A percentile compares a stretch with the other conserved stretches of the same genome.
Conservation (phyloP, 2,797 vertebrate species). For the Syngnathus rostellatus region DNA sequence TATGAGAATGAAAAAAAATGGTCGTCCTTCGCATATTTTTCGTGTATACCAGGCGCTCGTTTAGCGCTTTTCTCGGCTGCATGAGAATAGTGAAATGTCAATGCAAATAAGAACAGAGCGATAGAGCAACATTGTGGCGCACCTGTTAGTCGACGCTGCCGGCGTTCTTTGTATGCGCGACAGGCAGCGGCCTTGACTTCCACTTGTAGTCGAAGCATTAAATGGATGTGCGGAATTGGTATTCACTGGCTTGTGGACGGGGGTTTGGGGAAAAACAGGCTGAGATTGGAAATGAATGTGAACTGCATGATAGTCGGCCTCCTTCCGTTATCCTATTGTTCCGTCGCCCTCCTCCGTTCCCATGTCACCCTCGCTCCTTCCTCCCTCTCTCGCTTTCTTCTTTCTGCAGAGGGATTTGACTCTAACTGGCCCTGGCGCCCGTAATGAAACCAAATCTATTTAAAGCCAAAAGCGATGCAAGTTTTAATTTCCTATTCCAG, state of each 20-base stretch:
- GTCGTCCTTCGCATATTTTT: slow-evolving; percentile 23
- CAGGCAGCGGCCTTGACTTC: slow-evolving; percentile 39
- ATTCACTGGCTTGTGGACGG: slow-evolving; percentile 46
- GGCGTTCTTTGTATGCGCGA: slow-evolving; percentile 45
- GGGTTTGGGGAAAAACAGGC: slow-evolving; percentile 53
- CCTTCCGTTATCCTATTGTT: slow-evolving; percentile 51
- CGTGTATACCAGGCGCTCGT: slow-evolving; percentile 17
- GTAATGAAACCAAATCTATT: slow-evolving; percentile 78
- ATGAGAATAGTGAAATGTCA: slow-evolving; percentile 24
- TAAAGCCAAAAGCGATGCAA: slow-evolving; percentile 76
- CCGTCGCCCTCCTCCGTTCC: slow-evolving; percentile 37
- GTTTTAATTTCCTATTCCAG: slow-evolving; percentile 77
- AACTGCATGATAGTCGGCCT: slow-evolving; percentile 57
- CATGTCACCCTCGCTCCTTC: slow-evolving; percentile 40
- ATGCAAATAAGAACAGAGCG: slow-evolving; percentile 30
- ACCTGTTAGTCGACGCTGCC: slow-evolving; percentile 38
- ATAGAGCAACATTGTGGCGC: slow-evolving; percentile 16
- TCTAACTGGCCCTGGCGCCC: slow-evolving; percentile 73
- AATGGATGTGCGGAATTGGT: slow-evolving; percentile 60
- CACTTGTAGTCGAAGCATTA: slow-evolving; percentile 52
- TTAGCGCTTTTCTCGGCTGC: slow-evolving; percentile 1
- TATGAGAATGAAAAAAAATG: slow-evolving; percentile 14
- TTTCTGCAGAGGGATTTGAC: slow-evolving; percentile 68
- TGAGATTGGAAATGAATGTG: slow-evolving; percentile 66
- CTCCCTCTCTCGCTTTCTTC: slow-evolving; percentile 33